Conservation (phyloP, 2,888 invertebrate genomes). For the Sussaba pulchella region DNA sequence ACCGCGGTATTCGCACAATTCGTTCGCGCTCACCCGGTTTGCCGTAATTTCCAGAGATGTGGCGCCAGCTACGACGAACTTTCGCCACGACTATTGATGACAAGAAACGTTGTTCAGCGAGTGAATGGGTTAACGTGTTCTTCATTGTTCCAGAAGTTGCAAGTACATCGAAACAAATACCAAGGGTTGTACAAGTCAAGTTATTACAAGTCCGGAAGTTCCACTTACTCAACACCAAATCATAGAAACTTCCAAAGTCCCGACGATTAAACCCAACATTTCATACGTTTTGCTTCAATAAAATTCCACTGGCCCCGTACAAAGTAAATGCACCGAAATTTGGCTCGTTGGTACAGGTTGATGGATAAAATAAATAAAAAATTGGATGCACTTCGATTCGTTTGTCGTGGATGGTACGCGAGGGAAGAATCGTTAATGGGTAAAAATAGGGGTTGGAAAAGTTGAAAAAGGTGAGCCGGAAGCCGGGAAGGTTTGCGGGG, state of each 20-base stretch:
- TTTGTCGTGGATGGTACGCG: not conserved
- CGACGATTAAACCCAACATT: not conserved
- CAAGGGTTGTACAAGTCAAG: slow-evolving; percentile 1
- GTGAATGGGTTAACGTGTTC: slow-evolving; percentile 28
- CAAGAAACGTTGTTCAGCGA: slow-evolving; percentile 51
- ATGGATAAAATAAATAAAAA: not conserved
- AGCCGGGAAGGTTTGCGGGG: slow-evolving; percentile 9
- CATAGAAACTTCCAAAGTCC: not conserved
- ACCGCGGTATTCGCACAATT: slow-evolving; percentile 28
- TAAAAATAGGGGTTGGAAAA: slow-evolving; percentile 41
- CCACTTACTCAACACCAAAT: not conserved
- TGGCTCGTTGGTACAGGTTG: too few relatives aligned
- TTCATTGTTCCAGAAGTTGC: slow-evolving; percentile 8
- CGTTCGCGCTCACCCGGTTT: slow-evolving; percentile 27
- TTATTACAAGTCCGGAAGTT: not conserved
- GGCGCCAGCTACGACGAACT: slow-evolving; percentile 44
- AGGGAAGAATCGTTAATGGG: slow-evolving; percentile 39
- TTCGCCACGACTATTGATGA: slow-evolving; percentile 46
- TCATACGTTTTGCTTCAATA: too few relatives aligned
- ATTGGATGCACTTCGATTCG: not conserved
- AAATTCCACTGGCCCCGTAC: too few relatives aligned
- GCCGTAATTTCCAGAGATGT: slow-evolving; percentile 27
- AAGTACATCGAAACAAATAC: slow-evolving; percentile 17
- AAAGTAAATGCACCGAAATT: too few relatives aligned
- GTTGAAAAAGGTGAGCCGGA: slow-evolving; percentile 18